Evolutionary conservation across 2,888 invertebrate species (phyloP), one percentile per base, ranked within the genome.

Genomic region (Antitype chi): DNA sequence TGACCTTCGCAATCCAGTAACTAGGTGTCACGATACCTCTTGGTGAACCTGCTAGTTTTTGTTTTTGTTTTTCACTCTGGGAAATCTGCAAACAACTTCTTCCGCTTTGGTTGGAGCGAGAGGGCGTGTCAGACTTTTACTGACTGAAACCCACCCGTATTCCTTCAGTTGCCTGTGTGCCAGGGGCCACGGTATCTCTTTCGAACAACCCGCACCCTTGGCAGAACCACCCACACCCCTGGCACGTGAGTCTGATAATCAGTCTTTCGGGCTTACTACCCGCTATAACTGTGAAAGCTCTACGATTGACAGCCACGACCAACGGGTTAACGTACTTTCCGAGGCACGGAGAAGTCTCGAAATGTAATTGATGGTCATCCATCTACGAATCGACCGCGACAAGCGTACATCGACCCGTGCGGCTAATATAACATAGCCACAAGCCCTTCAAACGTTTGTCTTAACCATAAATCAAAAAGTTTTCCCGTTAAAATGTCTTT

Each of bases 401-500:
- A n/a, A 32, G 20, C 11, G 9, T 0, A 60, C 9, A 59, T 20
- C 9, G 1, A 11, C 15, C 6, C 17, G 17, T 9, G n/a, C 0
- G 9, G 20, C 5, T 20, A 5, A 9, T 20, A 28, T 20, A 17
- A 28, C 20, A 9, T 32, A n/a, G 5, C 17, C 17, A 64, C 17
- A 17, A 43, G 5, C 38, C 17, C 7, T 25, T 25, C 2, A 68
- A 68, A 49, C 32, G 47, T 53, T 20, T n/a, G 7, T 0, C 49
- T 47, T 60, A 32, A 55, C n/a, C 23, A 66, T 57, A 60, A 70
- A 70, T 15, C 28, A 49, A 66, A 53, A 78, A 84, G 59, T 79
- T 70, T 49, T 15, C 4, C 17, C 17, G 23, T 32, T 57, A 55
- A 52, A 47, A 47, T 52, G n/a, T 69, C 81, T 53, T 85, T 53